Evolutionary conservation across 2,888 invertebrate genomes (phyloP), one percentile per base, ranked within the genome.

Genomic region (Drosophila robusta): DNA sequence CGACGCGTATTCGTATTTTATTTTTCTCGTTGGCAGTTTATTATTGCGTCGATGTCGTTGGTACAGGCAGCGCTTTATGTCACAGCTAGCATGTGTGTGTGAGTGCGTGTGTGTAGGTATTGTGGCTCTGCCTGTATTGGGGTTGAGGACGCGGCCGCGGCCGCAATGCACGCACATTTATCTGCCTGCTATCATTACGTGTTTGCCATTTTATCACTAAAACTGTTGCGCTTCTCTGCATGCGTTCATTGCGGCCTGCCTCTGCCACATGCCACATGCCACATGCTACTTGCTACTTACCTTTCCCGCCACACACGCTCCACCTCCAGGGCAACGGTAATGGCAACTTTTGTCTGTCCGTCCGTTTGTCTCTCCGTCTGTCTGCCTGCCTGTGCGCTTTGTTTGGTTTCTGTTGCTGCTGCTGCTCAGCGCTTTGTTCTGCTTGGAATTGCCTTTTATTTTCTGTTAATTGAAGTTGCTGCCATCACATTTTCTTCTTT

Each of bases 401-500:
- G 78, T 71, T 78, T 72, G 77, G 67, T 60, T 75, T 75, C 75
- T 71, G 62, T 64, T 50, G 49, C 36, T 68, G 56, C 34, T 73
- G 47, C 54, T 64, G 39, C 60, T 70, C 63, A 50, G 57, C 49
- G 71, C 80, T 84, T 87, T 85, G 88, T 85, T 86, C 73, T 78
- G 70, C 78, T 76, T 70, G 75, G 87, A 78, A 85, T 73, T 85
- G 85, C 86, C 85, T 85, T 87, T 86, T 87, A 86, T 86, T 86
- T 83, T 87, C 76, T 78, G 75, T 86, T 87, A 85, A 85, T 85
- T 85, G 85, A 87, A 85, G 85, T 80, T 83, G 86, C 88, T 80
- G 86, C 76, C 83, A 76, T 80, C 88, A 78, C 86, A 85, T 68
- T 76, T 65, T 72, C 67, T 63, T 58, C n/a, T 54, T 74, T 60